Percentiles rank a stretch among this genome's conserved stretches.
Conservation (phyloP, 1,140 invertebrate genomes). For the Lepidurus apus region DNA sequence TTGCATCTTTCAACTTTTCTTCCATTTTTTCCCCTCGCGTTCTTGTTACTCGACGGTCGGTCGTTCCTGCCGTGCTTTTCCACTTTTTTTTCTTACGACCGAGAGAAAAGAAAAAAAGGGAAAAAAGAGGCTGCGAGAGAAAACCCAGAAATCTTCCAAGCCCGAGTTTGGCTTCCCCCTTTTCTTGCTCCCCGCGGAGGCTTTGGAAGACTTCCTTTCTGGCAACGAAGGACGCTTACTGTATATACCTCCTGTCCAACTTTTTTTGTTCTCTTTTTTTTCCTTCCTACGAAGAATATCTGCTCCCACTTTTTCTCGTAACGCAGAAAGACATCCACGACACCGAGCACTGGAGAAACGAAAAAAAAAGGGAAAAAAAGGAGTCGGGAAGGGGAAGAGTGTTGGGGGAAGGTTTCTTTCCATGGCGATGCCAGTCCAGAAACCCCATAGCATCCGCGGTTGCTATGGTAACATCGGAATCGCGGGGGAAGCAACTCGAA, state of each 20-base stretch:
- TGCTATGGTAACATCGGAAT: neutral
- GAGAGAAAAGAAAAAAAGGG: neutral
- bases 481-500: neutral
- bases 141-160: neutral
- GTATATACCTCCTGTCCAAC: slow-evolving; percentile 6
- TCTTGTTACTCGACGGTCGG: neutral
- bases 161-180: slow-evolving; percentile 3
- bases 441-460: slow-evolving; percentile 17
- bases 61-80: neutral
- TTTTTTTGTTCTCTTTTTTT: neutral
- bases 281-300: neutral
- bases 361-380: neutral
- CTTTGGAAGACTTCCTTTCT: slow-evolving; percentile 19
- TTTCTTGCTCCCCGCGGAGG: slow-evolving; percentile 1
- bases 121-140: neutral
- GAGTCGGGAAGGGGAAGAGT: neutral
- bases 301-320: neutral
- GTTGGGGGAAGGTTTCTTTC: neutral
- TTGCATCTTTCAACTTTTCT: neutral
- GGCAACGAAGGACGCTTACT: neutral
- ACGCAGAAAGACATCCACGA: neutral
- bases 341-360: neutral
- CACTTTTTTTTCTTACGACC: neutral
- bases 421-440: neutral
- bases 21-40: neutral